Conservation (phyloP, 2,113 vertebrate genomes). For the Gracilinanus agilis region DNA sequence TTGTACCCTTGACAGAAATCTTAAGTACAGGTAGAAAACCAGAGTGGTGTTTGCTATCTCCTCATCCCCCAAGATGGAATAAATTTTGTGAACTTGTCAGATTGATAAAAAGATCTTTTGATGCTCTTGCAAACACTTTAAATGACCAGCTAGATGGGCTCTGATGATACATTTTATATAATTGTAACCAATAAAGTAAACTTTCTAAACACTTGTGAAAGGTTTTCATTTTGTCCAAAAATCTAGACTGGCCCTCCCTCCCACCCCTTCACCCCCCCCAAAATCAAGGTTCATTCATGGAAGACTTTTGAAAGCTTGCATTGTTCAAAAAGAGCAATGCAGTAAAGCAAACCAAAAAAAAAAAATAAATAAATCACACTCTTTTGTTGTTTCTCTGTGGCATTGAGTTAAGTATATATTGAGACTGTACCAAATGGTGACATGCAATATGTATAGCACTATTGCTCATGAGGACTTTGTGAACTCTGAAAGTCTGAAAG, state of each 20-base stretch:
- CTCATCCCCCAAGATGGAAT: slow-evolving; percentile 50
- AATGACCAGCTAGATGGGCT: slow-evolving; percentile 69
- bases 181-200: slow-evolving; percentile 83
- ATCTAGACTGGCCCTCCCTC: not conserved
- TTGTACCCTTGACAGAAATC: slow-evolving; percentile 74
- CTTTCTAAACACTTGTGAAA: slow-evolving; percentile 70
- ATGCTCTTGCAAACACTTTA: slow-evolving; percentile 74
- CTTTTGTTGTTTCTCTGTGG: not conserved
- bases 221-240: slow-evolving; percentile 79
- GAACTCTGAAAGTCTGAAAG: not conserved
- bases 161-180: slow-evolving; percentile 70
- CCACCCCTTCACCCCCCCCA: too few relatives aligned
- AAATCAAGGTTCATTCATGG: not conserved
- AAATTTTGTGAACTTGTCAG: slow-evolving; percentile 33
- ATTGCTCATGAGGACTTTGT: not conserved
- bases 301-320: slow-evolving; percentile 13
- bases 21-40: slow-evolving; percentile 67
- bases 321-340: not conserved
- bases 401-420: not conserved
- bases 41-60: slow-evolving; percentile 52
- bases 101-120: slow-evolving; percentile 33
- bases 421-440: not conserved
- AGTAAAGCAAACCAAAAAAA: not conserved
- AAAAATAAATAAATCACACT: rapidly evolving
- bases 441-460: not conserved